Base-by-base conservation (phyloP, 2,888 invertebrate species). In the Noctuana brunneofusca region DNA sequence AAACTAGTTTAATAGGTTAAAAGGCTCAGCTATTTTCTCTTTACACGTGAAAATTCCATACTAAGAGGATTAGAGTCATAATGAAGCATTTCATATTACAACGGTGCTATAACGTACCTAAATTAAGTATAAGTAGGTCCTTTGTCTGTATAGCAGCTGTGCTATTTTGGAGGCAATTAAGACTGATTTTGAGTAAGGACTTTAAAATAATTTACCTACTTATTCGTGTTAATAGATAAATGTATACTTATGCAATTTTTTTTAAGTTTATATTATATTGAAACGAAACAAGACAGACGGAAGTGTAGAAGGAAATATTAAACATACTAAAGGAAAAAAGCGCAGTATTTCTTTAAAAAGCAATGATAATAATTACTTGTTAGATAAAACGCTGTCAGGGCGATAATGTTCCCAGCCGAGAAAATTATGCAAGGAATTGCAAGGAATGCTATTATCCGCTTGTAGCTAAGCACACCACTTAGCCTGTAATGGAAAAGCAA, bases 11-110 rank as follows among this genome's bases (percentile, higher is more conserved):
- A 43, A 58, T 14, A 49, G 24, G 38, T 58, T 58, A 12, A 49
- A 57, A 58, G 58, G 35, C 58, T 58, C 50, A 38, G 49, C 12
- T 16, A 12, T 24, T 35, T 14, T 58, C 27, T 22, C 9, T 38
- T 58, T 50, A 50, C 58, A 24, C 48, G 48, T 58, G 58, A 58
- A 58, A 50, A 58, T 56, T 56, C 38, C 27, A 48, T 22, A 58
- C 58, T 50, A 49, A 35, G 48, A 49, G 57, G 57, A 57, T 57
- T 58, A 50, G 50, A 50, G 49, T 58, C 38, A 58, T 58, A 58
- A 58, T 49, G 58, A 50, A 49, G 32, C 38, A 50, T 58, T 49
- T 50, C 49, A 50, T 32, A 57, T 46, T 57, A 30, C 30, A 30
- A 30, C 11, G 48, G 22, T 22, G 49, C 16, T 58, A 58, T 58